These are phyloP conservation scores for Lampris incognitus DNA, from an alignment of 2,113 vertebrate species.

Conservation along the genomic window DNA sequence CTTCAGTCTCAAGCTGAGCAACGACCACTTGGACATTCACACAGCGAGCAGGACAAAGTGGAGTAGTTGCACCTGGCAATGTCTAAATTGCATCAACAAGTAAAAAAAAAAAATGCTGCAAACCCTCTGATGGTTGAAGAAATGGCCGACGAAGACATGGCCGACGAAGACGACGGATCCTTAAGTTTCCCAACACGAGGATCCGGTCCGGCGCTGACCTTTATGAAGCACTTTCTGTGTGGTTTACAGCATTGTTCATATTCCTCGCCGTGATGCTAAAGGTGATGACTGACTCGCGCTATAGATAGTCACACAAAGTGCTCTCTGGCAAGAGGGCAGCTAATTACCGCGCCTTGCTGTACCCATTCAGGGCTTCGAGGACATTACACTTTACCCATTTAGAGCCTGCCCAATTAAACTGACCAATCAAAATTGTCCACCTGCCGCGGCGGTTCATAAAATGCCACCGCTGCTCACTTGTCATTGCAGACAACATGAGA, in stretches of 20 bases:
- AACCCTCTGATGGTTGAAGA: too few species aligned
- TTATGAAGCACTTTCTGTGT: background rate
- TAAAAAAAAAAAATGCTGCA: too few species aligned
- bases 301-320: background rate
- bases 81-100: too few species aligned
- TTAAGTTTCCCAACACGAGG: background rate
- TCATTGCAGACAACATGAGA: constrained; percentile 54
- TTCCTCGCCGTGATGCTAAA: background rate
- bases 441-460: constrained; percentile 50
- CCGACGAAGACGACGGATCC: too few species aligned
- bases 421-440: constrained; percentile 55
- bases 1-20: too few species aligned
- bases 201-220: constrained; percentile 11
- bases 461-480: constrained; percentile 64
- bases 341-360: constrained; percentile 35
- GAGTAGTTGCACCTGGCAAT: too few species aligned
- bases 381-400: constrained; percentile 30
- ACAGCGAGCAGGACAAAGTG: too few species aligned
- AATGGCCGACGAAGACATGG: too few species aligned
- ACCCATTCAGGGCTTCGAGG: constrained; percentile 22
- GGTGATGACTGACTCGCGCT: constrained; percentile 31
- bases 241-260: background rate
- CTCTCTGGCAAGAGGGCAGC: background rate
- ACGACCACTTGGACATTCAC: too few species aligned
- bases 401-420: constrained; percentile 59